A percentile compares a stretch with the other conserved stretches of the same genome.
Conservation (phyloP, 2,113 vertebrate species). For the Python bivittatus region DNA sequence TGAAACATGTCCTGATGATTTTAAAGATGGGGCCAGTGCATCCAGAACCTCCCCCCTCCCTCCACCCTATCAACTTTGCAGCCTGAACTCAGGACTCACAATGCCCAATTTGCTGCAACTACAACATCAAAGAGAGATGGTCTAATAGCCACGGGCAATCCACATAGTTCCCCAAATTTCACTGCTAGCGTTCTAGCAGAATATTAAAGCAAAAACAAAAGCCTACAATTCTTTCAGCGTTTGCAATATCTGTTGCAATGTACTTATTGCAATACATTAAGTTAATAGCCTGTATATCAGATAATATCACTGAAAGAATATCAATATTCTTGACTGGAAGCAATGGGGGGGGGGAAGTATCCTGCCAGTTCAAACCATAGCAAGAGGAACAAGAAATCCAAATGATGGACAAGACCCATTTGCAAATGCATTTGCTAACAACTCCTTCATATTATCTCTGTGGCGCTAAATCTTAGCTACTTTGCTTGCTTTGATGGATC, state of each 20-base stretch:
- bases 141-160: not conserved
- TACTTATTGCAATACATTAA: not conserved
- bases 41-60: not conserved
- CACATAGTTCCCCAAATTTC: not conserved
- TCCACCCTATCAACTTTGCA: not conserved
- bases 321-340: not conserved
- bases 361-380: not conserved
- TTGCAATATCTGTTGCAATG: not conserved
- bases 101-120: not conserved
- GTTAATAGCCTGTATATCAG: not conserved
- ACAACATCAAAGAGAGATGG: not conserved
- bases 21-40: not conserved
- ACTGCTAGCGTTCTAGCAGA: not conserved
- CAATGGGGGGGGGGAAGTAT: too few relatives aligned
- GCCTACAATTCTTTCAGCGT: not conserved
- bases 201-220: not conserved
- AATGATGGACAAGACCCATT: not conserved
- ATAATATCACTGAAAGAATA: not conserved
- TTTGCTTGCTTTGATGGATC: not conserved
- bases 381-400: not conserved
- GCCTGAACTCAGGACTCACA: not conserved
- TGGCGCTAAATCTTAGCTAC: not conserved
- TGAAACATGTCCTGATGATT: not conserved
- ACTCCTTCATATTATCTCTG: not conserved
- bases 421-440: not conserved